Conservation (phyloP, 2,113 vertebrate species). For the Heptranchias perlo region DNA sequence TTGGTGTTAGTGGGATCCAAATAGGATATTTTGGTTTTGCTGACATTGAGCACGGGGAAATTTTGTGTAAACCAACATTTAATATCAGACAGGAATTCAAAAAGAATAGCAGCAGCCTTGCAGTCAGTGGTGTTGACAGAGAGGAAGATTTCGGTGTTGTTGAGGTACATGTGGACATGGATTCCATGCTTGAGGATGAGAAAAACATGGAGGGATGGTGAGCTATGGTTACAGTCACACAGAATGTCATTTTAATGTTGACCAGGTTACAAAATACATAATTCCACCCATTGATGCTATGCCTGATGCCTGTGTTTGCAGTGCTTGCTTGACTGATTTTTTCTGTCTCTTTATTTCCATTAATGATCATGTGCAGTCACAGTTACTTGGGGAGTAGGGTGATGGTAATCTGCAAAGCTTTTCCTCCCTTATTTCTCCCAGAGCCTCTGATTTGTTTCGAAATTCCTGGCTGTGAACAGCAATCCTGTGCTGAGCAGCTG, state of each 20-base stretch:
- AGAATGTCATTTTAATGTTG: not conserved
- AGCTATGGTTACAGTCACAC: not conserved
- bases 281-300: not conserved
- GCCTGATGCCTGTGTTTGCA: not conserved
- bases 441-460: not conserved
- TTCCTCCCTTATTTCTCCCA: not conserved
- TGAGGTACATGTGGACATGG: no score
- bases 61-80: not conserved
- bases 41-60: no score
- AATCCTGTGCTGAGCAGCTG: not conserved
- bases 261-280: not conserved
- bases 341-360: not conserved
- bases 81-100: not conserved
- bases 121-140: not conserved
- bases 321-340: not conserved
- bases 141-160: not conserved
- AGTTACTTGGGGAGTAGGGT: not conserved
- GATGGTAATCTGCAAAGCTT: not conserved
- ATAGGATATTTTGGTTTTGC: no score
- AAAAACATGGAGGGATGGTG: not conserved
- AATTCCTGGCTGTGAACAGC: not conserved
- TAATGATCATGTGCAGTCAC: not conserved
- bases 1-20: no score
- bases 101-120: not conserved
- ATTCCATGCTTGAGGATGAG: not conserved